Conservation (phyloP, 2,888 invertebrate genomes). For the Cosmia pyralina region DNA sequence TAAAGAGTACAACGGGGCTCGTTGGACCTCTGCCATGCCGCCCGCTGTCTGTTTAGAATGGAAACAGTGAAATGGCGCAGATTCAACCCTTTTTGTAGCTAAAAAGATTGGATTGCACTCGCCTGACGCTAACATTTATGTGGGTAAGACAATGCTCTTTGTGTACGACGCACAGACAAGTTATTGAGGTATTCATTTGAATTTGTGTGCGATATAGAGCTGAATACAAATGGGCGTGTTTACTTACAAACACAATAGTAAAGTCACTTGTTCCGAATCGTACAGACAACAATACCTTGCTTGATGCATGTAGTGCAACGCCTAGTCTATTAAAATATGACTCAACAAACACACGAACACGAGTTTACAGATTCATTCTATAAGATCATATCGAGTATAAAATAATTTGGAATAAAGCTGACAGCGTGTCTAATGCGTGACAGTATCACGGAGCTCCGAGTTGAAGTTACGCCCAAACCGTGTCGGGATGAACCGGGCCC, state of each 20-base stretch:
- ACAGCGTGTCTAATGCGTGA: conserved; percentile 75
- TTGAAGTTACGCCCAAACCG: conserved; percentile 76
- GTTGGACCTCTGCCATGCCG: conserved; percentile 60
- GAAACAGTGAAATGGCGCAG: conserved; percentile 71
- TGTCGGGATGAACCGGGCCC: conserved; percentile 71
- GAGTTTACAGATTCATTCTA: conserved; percentile 45
- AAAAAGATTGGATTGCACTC: conserved; percentile 77
- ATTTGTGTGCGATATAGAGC: conserved; percentile 56
- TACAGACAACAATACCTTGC: conserved; percentile 59
- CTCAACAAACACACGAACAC: conserved; percentile 44
- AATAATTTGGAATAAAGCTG: conserved; percentile 64
- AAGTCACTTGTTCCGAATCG: conserved; percentile 54
- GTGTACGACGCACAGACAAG: conserved; percentile 61
- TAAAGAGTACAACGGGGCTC: conserved; percentile 61
- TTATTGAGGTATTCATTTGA: conserved; percentile 61
- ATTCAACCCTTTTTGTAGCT: conserved; percentile 73
- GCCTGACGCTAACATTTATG: conserved; percentile 73
- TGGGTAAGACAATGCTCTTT: conserved; percentile 75
- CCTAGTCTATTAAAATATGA: conserved; percentile 49
- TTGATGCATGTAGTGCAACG: conserved; percentile 48
- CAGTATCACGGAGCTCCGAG: conserved; percentile 72
- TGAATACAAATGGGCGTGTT: conserved; percentile 61
- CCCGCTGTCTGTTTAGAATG: conserved; percentile 71
- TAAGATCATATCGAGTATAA: conserved; percentile 47
- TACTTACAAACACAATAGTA: conserved; percentile 58